A percentile compares a stretch with the other conserved stretches of the same genome.
These are phyloP conservation scores for Tipula helvola DNA, from an alignment of 2,888 invertebrate genomes.

Conservation along the genomic window DNA sequence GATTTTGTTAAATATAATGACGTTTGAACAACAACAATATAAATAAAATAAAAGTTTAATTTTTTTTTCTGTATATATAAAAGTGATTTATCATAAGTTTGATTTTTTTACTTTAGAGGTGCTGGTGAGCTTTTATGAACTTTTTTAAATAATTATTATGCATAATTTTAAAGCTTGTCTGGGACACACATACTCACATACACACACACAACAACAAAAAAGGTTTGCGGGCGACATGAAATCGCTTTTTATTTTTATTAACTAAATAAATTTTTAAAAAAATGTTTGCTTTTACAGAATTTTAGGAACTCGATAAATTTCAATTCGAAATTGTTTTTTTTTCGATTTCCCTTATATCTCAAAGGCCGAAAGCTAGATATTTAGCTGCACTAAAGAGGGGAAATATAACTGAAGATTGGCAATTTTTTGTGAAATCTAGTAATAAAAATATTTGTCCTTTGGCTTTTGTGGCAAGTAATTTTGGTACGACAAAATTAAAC, in stretches of 20 bases:
- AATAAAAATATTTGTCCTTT: too few relatives aligned
- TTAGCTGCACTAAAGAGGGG: too few relatives aligned
- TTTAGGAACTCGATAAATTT: too few relatives aligned
- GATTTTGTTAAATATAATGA: not conserved
- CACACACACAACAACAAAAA: not conserved
- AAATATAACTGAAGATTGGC: too few relatives aligned
- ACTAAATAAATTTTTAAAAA: not conserved
- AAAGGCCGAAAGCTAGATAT: too few relatives aligned
- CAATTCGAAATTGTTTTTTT: too few relatives aligned
- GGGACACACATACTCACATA: not conserved
- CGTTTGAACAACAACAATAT: not conserved
- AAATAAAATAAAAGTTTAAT: not conserved
- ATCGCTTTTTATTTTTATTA: not conserved
- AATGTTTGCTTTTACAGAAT: too few relatives aligned
- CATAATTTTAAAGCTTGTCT: not conserved
- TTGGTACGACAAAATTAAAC: too few relatives aligned
- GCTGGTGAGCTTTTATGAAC: not conserved
- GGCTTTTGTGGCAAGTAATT: too few relatives aligned
- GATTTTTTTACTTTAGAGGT: not conserved
- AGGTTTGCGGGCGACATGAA: not conserved
- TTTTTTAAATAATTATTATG: not conserved
- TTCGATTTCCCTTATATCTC: too few relatives aligned
- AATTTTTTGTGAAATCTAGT: too few relatives aligned
- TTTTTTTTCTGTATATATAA: not conserved
- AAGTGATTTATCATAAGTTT: not conserved